phyloP scores from a whole-genome alignment of 2,113 vertebrate genomes.

The Anarhynchus alexandrinus region DNA sequence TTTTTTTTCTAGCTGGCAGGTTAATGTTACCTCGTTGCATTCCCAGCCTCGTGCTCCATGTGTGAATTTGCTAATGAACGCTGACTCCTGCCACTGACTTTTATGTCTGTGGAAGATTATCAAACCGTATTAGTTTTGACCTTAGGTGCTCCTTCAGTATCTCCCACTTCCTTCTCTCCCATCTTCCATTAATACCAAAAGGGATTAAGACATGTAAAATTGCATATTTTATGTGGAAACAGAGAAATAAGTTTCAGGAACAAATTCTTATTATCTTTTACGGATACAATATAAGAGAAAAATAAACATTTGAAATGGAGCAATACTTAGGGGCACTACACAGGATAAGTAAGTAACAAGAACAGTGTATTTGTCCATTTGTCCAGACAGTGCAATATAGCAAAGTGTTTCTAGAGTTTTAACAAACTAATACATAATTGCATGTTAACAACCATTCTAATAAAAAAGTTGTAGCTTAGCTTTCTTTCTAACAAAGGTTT shows the following conservation, averaged over 20 bases:
- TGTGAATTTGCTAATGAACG: slow-evolving; percentile 32
- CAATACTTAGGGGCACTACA: background rate
- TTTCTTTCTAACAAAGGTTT: background rate
- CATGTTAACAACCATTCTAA: background rate
- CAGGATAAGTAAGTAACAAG: background rate
- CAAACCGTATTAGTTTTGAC: background rate
- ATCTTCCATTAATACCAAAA: background rate
- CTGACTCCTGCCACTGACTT: background rate
- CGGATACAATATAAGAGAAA: background rate
- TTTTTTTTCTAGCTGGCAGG: background rate
- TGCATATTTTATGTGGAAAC: background rate
- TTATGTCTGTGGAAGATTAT: background rate
- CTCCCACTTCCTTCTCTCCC: background rate
- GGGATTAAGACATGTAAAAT: background rate
- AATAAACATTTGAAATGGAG: background rate
- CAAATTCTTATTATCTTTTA: background rate
- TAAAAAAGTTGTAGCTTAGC: background rate
- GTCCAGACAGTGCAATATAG: background rate
- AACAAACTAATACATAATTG: background rate
- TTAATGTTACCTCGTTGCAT: background rate
- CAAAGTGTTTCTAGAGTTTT: background rate
- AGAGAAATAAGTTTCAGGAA: background rate
- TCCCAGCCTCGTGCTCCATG: background rate
- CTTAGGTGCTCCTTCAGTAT: background rate
- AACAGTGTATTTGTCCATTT: background rate